Conservation (phyloP, 2,888 invertebrate genomes). For the Drosophila stalkeri region DNA sequence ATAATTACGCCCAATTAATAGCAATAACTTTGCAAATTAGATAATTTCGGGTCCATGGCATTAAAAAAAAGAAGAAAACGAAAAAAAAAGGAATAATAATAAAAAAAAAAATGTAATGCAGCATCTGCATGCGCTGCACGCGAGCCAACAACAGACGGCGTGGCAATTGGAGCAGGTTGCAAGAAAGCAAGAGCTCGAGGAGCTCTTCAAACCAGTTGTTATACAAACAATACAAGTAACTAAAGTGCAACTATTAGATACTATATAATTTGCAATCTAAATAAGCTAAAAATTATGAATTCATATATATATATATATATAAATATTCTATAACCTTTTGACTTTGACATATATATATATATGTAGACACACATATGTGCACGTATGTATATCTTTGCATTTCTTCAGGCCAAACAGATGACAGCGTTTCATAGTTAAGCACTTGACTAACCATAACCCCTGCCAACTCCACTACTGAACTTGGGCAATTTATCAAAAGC, state of each 20-base stretch:
- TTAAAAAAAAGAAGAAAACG: conserved; percentile 26
- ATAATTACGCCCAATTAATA: conserved; percentile 83
- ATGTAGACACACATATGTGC: not conserved
- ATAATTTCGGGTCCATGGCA: conserved; percentile 70
- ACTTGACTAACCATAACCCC: conserved; percentile 43
- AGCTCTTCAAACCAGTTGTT: conserved; percentile 6
- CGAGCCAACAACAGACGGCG: conserved; percentile 39
- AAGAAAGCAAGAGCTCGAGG: not conserved
- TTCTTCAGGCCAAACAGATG: conserved; percentile 3
- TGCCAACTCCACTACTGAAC: conserved; percentile 52
- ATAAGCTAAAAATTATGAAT: not conserved
- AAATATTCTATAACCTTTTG: no score
- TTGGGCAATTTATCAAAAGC: conserved; percentile 70
- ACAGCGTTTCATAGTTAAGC: conserved; percentile 28
- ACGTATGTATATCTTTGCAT: not conserved
- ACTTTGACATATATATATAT: conserved; percentile 12
- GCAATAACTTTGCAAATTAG: conserved; percentile 83
- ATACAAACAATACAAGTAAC: conserved; percentile 20
- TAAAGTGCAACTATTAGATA: conserved; percentile 14
- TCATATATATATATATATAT: conserved; percentile 6
- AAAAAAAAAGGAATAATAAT: not conserved
- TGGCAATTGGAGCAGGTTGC: conserved; percentile 30
- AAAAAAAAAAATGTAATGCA: conserved; percentile 38
- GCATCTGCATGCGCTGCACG: conserved; percentile 23
- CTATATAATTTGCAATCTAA: conserved; percentile 13